phyloP scores from a whole-genome alignment of 2,888 invertebrate genomes.

The Crematogaster levior region DNA sequence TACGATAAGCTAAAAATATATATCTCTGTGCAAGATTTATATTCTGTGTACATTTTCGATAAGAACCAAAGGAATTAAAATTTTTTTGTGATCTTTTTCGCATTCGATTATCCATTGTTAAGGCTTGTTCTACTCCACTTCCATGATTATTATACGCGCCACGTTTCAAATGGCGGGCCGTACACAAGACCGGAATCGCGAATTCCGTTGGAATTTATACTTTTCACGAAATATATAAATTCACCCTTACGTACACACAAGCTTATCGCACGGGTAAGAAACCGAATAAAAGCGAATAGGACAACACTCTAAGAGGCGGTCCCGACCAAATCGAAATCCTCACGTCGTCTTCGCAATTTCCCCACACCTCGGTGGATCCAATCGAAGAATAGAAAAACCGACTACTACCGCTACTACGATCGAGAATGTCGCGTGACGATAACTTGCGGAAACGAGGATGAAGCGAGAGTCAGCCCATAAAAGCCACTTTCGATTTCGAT shows the following conservation, averaged over 20 bases:
- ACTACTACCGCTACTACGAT: constrained; percentile 19
- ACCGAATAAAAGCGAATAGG: constrained; percentile 60
- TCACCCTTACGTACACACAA: constrained; percentile 47
- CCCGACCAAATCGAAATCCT: constrained; percentile 41
- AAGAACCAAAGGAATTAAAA: constrained; percentile 31
- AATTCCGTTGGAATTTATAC: constrained; percentile 60
- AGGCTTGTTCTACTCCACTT: neutral
- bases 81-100: neutral
- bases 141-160: constrained; percentile 41
- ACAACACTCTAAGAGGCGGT: constrained; percentile 63
- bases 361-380: neutral
- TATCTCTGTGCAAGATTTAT: neutral
- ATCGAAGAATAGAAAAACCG: constrained; percentile 64
- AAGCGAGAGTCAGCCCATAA: constrained; percentile 29
- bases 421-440: constrained; percentile 46
- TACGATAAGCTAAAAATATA: neutral
- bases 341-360: constrained; percentile 31
- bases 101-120: constrained; percentile 42
- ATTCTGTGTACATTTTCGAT: constrained; percentile 8
- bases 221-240: constrained; percentile 58
- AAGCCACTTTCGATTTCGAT: constrained; percentile 48
- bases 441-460: constrained; percentile 46
- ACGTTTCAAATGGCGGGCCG: constrained; percentile 26
- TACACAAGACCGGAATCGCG: constrained; percentile 32
- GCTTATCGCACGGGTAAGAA: constrained; percentile 40